Conservation (phyloP, 2,888 invertebrate genomes). For the Calameuta pallipes region DNA sequence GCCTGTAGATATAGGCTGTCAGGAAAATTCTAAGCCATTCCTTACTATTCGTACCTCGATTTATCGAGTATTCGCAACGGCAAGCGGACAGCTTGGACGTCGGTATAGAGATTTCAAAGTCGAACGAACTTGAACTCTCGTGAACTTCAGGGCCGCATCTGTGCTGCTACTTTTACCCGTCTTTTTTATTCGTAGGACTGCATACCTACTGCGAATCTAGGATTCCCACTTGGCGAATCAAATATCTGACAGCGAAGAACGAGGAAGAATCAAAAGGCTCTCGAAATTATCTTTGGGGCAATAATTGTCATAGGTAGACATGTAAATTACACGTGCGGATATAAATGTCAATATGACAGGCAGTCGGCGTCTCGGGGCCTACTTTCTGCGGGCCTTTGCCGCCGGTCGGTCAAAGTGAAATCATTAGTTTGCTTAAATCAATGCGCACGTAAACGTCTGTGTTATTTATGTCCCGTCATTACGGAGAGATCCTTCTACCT, state of each 20-base stretch:
- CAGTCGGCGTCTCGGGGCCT: constrained; percentile 37
- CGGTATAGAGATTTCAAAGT: not conserved
- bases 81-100: not conserved
- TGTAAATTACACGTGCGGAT: constrained; percentile 62
- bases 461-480: constrained; percentile 67
- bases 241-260: not conserved
- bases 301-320: constrained; percentile 64
- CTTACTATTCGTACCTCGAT: not conserved
- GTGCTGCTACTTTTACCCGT: not conserved
- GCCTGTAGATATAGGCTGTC: not conserved
- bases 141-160: not conserved
- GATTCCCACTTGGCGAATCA: not conserved
- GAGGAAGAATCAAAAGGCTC: not conserved
- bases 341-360: constrained; percentile 65
- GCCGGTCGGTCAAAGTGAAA: constrained; percentile 65
- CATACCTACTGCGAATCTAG: not conserved
- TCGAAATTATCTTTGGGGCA: constrained; percentile 16
- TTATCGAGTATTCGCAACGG: not conserved
- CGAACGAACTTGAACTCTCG: not conserved
- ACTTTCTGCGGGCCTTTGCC: constrained; percentile 31
- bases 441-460: constrained; percentile 66
- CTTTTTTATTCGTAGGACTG: not conserved
- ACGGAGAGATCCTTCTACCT: constrained; percentile 54
- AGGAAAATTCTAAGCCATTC: not conserved
- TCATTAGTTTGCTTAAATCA: constrained; percentile 68